Percentiles rank a stretch among this genome's conserved stretches.
Conservation (phyloP, 1,140 invertebrate species). For the Acromyrmex echinatior region DNA sequence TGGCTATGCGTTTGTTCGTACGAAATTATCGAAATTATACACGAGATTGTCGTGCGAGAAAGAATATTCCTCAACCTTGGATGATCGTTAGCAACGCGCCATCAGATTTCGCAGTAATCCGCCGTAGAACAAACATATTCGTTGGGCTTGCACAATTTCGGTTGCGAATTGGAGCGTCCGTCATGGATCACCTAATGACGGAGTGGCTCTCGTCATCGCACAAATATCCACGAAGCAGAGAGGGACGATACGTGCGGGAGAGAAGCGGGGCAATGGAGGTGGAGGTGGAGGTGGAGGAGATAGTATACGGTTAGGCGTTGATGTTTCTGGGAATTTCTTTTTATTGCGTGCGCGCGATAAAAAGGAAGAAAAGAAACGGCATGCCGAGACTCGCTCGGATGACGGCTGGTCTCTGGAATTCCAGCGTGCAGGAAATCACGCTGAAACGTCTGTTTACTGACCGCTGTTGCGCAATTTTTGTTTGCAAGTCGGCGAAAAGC, state of each 20-base stretch:
- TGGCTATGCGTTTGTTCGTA: not conserved
- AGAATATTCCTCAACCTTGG: slow-evolving; percentile 4
- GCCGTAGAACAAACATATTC: slow-evolving; percentile 39
- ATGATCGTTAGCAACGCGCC: not conserved
- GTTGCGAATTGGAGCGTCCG: slow-evolving; percentile 52
- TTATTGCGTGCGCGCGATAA: slow-evolving; percentile 46
- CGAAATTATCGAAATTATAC: slow-evolving; percentile 25
- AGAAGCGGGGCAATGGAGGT: not conserved
- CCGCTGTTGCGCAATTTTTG: slow-evolving; percentile 55
- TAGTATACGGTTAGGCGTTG: slow-evolving; percentile 30
- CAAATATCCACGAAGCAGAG: slow-evolving; percentile 51
- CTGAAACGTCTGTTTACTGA: slow-evolving; percentile 50
- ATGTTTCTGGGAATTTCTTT: slow-evolving; percentile 59
- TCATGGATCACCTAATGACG: slow-evolving; percentile 52
- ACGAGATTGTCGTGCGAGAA: not conserved
- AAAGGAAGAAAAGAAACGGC: slow-evolving; percentile 30
- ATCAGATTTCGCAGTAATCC: slow-evolving; percentile 21
- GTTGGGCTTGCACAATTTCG: slow-evolving; percentile 38
- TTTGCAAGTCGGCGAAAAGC: slow-evolving; percentile 39
- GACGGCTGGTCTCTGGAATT: slow-evolving; percentile 59
- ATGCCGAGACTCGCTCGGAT: slow-evolving; percentile 18
- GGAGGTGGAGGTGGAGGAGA: not conserved
- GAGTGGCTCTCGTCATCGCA: slow-evolving; percentile 54
- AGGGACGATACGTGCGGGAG: not conserved
- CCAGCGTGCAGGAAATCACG: slow-evolving; percentile 54